Evolutionary conservation across 2,797 vertebrate species (phyloP).

Genomic region (Coracias cyanogaster): DNA sequence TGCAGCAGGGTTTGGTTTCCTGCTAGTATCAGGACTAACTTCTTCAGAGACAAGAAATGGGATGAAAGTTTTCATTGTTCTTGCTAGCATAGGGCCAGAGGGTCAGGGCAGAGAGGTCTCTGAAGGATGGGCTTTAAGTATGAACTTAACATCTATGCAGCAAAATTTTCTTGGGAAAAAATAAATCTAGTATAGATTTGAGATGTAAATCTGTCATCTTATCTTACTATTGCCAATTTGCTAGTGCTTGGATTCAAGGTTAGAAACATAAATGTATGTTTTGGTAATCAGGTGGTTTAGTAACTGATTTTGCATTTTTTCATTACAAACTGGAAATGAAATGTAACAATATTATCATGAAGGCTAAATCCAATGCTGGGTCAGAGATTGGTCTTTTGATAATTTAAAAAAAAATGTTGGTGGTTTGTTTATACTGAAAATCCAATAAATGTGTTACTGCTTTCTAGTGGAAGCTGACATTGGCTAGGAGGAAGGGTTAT

Average conservation of each 20-base stretch:
- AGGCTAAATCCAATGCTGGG: neutral
- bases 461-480: neutral
- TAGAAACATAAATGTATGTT: neutral
- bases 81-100: neutral
- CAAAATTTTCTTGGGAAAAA: rapidly evolving
- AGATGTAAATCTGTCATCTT: neutral
- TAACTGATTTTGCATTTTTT: neutral
- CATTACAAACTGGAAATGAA: neutral
- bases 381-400: neutral
- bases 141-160: neutral
- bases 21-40: neutral
- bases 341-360: neutral
- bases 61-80: neutral
- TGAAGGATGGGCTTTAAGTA: neutral
- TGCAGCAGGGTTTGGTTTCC: neutral
- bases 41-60: neutral
- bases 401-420: no score
- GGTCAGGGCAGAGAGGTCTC: neutral
- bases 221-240: neutral
- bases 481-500: neutral
- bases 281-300: neutral
- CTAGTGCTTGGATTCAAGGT: neutral
- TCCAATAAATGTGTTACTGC: neutral
- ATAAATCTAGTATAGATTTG: neutral
- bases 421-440: neutral